These are phyloP conservation scores for Maniola jurtina DNA, from an alignment of 1,140 invertebrate species.

Conservation along the genomic window DNA sequence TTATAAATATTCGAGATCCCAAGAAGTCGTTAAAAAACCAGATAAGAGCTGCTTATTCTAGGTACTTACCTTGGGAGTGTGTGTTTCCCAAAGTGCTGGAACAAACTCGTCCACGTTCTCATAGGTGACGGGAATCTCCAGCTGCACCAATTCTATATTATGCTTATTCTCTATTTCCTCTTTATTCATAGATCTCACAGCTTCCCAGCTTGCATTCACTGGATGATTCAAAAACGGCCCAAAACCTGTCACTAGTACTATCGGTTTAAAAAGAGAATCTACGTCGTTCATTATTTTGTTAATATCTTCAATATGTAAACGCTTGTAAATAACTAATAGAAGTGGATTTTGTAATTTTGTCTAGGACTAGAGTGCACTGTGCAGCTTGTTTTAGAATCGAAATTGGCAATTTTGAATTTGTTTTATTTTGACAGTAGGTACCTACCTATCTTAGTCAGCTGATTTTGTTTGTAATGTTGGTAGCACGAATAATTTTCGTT, in stretches of 20 bases:
- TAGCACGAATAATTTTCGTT: no score
- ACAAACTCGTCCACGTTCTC: constrained; percentile 80
- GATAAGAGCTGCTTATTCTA: not conserved
- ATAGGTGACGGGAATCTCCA: constrained; percentile 85
- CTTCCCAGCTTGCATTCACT: constrained; percentile 89
- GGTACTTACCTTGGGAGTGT: constrained; percentile 81
- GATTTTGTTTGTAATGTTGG: constrained; percentile 47
- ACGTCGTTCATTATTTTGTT: constrained; percentile 43
- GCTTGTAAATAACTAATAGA: no score
- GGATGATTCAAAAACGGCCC: constrained; percentile 84
- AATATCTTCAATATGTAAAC: not conserved
- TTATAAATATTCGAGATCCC: no score
- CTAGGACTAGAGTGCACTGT: no score
- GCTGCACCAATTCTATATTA: constrained; percentile 78
- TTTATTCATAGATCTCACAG: constrained; percentile 81
- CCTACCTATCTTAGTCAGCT: constrained; percentile 44
- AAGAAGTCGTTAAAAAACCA: no score
- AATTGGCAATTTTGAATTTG: not conserved
- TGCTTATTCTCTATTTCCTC: constrained; percentile 70
- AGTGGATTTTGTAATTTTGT: no score
- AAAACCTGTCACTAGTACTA: constrained; percentile 84
- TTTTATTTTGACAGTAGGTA: not conserved
- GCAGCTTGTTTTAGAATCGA: not conserved
- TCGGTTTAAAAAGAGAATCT: constrained; percentile 60
- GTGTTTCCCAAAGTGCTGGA: constrained; percentile 82